Evolutionary conservation across 64 coral and sea anemone genomes (phyloP).

Genomic region (Acropora yongei): DNA sequence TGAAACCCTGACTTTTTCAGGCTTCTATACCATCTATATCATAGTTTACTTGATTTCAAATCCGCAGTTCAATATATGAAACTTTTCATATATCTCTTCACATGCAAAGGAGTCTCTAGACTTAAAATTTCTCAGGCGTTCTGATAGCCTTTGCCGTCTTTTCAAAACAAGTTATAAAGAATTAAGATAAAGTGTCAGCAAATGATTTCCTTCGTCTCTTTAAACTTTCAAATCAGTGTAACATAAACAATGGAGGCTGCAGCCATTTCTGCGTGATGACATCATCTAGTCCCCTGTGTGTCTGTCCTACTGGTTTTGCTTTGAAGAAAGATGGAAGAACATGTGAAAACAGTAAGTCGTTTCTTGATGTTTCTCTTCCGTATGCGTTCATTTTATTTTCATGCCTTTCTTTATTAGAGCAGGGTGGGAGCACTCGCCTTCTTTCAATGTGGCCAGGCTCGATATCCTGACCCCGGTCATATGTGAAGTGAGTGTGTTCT

Average conservation of each 20-base stretch:
- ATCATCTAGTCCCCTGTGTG: slow-evolving; percentile 49
- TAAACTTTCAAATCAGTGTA: neutral
- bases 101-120: neutral
- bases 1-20: no score
- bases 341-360: slow-evolving; percentile 17
- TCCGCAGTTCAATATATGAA: no score
- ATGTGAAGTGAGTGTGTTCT: no score
- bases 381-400: neutral
- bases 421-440: no score
- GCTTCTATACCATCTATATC: no score
- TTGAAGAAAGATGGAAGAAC: slow-evolving; percentile 43
- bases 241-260: slow-evolving; percentile 63
- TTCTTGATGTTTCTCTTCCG: neutral
- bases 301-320: slow-evolving; percentile 56
- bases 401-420: neutral
- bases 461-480: no score
- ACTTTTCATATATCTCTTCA: no score
- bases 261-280: slow-evolving; percentile 74
- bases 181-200: neutral
- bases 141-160: neutral
- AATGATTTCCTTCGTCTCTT: neutral
- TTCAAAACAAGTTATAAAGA: neutral
- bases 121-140: neutral
- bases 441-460: neutral
- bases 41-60: no score